These are phyloP conservation scores for Diadromus collaris DNA, from an alignment of 2,888 invertebrate species.

Conservation along the genomic window DNA sequence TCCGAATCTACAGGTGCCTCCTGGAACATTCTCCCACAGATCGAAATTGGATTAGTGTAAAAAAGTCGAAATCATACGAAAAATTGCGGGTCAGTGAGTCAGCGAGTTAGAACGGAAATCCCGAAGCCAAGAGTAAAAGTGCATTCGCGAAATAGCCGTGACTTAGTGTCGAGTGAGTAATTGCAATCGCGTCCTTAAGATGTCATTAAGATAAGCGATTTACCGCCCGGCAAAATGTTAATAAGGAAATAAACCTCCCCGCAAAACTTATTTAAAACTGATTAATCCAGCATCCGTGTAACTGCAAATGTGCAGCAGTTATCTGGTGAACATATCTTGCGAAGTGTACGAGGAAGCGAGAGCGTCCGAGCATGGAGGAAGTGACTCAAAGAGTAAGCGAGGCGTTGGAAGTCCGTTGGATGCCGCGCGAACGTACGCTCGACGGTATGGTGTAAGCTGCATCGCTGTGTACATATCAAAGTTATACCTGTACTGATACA, in stretches of 20 bases:
- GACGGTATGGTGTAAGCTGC: not conserved
- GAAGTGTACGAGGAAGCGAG: conserved; percentile 6
- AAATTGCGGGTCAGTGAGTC: not conserved
- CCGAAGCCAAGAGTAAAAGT: not conserved
- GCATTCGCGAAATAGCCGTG: not conserved
- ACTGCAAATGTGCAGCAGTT: conserved; percentile 22
- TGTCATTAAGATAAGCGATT: conserved; percentile 22
- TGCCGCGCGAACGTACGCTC: not conserved
- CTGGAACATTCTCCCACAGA: not conserved
- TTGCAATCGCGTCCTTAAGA: conserved; percentile 4
- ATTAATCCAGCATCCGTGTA: conserved; percentile 28
- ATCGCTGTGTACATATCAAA: conserved; percentile 12
- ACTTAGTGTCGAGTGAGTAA: conserved; percentile 3
- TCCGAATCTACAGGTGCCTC: not conserved
- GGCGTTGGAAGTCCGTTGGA: conserved; percentile 20
- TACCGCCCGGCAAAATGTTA: conserved; percentile 4
- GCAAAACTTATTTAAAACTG: conserved; percentile 12
- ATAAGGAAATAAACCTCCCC: conserved; percentile 3
- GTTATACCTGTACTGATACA: conserved; percentile 2
- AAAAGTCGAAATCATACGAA: not conserved
- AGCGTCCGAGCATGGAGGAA: conserved; percentile 9
- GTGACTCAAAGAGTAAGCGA: conserved; percentile 23
- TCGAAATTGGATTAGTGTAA: not conserved
- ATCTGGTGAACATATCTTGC: conserved; percentile 10
- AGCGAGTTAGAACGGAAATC: not conserved